Evolutionary conservation across 2,113 vertebrate genomes (phyloP), one percentile per base, ranked within the genome.

Genomic region (Apodemus sylvaticus): DNA sequence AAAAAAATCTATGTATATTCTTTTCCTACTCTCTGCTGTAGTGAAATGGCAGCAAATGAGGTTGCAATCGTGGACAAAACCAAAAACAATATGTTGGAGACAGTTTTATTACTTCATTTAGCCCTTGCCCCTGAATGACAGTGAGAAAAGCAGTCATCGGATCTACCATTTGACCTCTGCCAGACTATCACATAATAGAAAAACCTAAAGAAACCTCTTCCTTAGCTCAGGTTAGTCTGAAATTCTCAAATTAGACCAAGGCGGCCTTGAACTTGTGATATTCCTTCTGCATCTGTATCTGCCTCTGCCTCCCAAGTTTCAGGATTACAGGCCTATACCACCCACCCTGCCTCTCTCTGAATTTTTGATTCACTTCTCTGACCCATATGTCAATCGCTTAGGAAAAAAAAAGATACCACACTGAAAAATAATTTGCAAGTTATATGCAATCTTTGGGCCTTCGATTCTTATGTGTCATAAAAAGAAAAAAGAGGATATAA

Each of bases 371-470:
- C 53, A 77, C 16, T 64, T 62, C 10, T 88, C n/a, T 92, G 42
- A 24, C 86, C 31, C 29, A 13, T 39, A 24, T 55, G 13, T 36
- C 78, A 86, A 76, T 86, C 26, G 74, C 42, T 70, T 16, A 34
- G 48, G 13, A 31, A 13, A 58, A 90, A 95, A 42, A 90, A 95
- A 71, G 83, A 66, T 13, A 70, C 17, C 83, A 36, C 36, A 74
- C 39, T 64, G 31, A 51, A 77, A 87, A 86, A 87, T 58, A 94
- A 86, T 51, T 77, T 97, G 53, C 42, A 90, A n/a, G 31, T 81
- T 83, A 68, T 12, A 64, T 70, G 92, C 45, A 31, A 16, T 93
- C 42, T 68, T 20, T 48, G 24, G 89, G 73, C 14, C 68, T 94
- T 86, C 29, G 20, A 34, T 94, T 19, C 29, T 95, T 89, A 58